These are phyloP conservation scores for Lophura swinhoii DNA, from an alignment of 2,797 vertebrate genomes.

Conservation along the genomic window DNA sequence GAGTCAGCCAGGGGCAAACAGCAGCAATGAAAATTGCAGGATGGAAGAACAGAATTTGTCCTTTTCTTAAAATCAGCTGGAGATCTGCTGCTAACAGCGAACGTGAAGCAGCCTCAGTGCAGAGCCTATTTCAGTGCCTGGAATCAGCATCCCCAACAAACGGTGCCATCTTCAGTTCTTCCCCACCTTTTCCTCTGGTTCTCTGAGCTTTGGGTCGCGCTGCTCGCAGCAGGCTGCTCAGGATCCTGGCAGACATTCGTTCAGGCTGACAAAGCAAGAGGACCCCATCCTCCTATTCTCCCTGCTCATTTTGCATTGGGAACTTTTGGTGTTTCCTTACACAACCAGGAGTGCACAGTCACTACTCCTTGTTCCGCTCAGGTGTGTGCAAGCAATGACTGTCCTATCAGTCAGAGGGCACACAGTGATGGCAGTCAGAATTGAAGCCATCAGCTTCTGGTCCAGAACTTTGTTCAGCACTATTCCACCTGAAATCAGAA, in stretches of 20 bases:
- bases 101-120: fast-evolving
- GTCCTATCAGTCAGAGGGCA: not conserved
- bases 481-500: too few relatives aligned
- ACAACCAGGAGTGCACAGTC: not conserved
- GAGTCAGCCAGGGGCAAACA: not conserved
- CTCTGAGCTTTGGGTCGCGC: too few relatives aligned
- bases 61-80: too few relatives aligned
- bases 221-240: not conserved
- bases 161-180: fast-evolving
- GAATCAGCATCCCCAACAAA: not conserved
- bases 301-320: not conserved
- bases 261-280: not conserved
- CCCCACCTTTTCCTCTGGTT: not conserved
- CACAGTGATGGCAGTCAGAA: not conserved
- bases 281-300: not conserved
- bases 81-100: not conserved
- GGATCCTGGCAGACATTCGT: not conserved
- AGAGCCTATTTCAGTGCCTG: too few relatives aligned
- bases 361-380: not conserved
- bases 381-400: not conserved
- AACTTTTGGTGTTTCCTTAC: not conserved
- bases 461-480: not conserved
- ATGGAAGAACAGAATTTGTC: not conserved
- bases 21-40: not conserved
- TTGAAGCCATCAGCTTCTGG: not conserved